Evolutionary conservation across 2,888 invertebrate genomes (phyloP).

Genomic region (Camponotus fellah): DNA sequence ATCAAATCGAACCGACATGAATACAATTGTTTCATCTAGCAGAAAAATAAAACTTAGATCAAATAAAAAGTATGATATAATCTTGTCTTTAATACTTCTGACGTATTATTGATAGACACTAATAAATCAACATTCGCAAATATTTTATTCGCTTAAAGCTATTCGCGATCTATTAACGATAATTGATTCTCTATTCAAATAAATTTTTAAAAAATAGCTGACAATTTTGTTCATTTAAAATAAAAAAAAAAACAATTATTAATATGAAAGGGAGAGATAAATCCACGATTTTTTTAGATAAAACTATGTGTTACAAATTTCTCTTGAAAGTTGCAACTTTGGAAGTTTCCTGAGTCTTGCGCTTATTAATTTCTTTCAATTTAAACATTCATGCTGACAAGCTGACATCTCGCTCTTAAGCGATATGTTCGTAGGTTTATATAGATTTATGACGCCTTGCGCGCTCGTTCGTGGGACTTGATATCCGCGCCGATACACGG

Average conservation of each 20-base stretch:
- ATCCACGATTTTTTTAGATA: neutral
- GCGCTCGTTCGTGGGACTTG: constrained; percentile 44
- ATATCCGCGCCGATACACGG: constrained; percentile 45
- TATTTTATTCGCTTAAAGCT: neutral
- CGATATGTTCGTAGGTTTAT: neutral
- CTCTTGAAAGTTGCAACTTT: neutral
- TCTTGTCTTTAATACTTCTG: neutral
- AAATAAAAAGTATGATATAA: neutral
- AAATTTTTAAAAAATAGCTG: neutral
- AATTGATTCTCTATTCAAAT: constrained; percentile 1
- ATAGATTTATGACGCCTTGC: neutral
- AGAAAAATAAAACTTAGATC: constrained; percentile 1
- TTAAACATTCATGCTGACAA: neutral
- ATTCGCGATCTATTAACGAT: neutral
- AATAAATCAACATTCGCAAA: neutral
- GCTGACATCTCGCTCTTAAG: neutral
- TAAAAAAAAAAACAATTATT: too few species aligned
- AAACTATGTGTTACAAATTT: neutral
- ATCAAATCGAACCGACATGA: neutral
- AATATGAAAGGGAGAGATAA: neutral
- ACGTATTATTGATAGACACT: neutral
- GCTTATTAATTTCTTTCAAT: neutral
- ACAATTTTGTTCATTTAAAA: neutral
- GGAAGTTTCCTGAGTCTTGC: neutral
- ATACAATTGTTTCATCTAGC: constrained; percentile 15